Percentiles rank a stretch among this genome's conserved stretches.
These are phyloP conservation scores for Danio rerio DNA, from an alignment of 2,113 vertebrate species.

Conservation along the genomic window DNA sequence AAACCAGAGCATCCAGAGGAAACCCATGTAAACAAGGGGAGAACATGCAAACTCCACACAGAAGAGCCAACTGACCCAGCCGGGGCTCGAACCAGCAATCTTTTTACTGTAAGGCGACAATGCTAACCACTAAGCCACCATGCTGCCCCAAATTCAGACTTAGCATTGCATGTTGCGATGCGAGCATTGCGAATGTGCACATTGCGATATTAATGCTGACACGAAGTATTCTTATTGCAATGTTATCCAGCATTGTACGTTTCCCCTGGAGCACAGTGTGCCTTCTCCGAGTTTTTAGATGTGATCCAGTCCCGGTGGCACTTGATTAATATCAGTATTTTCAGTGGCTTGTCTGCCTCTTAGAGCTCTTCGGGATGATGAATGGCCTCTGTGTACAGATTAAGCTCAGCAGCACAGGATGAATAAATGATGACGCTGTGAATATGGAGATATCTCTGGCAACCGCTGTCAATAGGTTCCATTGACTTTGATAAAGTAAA, in stretches of 20 bases:
- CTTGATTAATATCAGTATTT: slow-evolving; percentile 13
- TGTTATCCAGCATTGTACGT: neutral
- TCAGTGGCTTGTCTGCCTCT: neutral
- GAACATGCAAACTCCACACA: too few relatives aligned
- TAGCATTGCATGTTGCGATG: neutral
- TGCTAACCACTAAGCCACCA: neutral
- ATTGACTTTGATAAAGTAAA: slow-evolving; percentile 31
- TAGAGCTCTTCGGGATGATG: slow-evolving; percentile 42
- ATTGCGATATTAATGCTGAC: too few relatives aligned
- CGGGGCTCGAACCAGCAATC: too few relatives aligned
- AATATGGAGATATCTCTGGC: slow-evolving; percentile 46
- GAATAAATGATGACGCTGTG: slow-evolving; percentile 50
- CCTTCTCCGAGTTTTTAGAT: neutral
- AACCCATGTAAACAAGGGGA: too few relatives aligned
- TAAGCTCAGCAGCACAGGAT: slow-evolving; percentile 28
- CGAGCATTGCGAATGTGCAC: too few relatives aligned
- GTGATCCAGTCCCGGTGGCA: neutral
- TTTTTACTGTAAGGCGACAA: too few relatives aligned
- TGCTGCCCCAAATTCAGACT: too few relatives aligned
- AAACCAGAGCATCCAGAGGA: too few relatives aligned
- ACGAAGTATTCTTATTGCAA: neutral
- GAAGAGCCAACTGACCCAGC: too few relatives aligned
- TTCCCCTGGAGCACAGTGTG: neutral
- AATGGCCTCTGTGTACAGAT: slow-evolving; percentile 43
- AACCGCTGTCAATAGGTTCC: slow-evolving; percentile 38